A percentile compares a stretch with the other conserved stretches of the same genome.
Evolutionary conservation across 2,888 invertebrate genomes (phyloP).

Genomic region (Hofmannophila pseudospretella): DNA sequence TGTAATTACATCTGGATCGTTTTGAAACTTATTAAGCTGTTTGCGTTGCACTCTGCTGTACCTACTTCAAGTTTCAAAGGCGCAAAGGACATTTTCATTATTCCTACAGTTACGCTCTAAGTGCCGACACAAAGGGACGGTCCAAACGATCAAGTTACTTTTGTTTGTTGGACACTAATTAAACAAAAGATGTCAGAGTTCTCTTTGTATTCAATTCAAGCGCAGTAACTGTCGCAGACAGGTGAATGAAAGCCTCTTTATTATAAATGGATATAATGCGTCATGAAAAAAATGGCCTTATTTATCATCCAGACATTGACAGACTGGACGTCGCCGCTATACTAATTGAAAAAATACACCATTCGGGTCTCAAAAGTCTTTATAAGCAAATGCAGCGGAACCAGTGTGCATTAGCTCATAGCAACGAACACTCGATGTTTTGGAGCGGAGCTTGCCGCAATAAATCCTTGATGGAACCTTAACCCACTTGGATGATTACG

Average conservation of each 20-base stretch:
- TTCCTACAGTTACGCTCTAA: slow-evolving; percentile 44
- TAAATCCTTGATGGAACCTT: slow-evolving; percentile 77
- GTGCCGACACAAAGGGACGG: slow-evolving; percentile 54
- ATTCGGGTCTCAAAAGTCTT: slow-evolving; percentile 42
- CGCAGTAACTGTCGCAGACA: too few species aligned
- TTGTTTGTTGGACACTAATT: slow-evolving; percentile 66
- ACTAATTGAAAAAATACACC: slow-evolving; percentile 33
- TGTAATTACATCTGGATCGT: slow-evolving; percentile 72
- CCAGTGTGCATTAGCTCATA: slow-evolving; percentile 69
- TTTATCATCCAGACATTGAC: slow-evolving; percentile 38
- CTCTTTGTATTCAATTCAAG: slow-evolving; percentile 47
- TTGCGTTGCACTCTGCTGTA: slow-evolving; percentile 51
- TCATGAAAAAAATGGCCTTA: slow-evolving; percentile 32
- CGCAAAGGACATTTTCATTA: slow-evolving; percentile 62
- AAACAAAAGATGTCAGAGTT: slow-evolving; percentile 60
- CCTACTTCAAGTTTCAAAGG: slow-evolving; percentile 49
- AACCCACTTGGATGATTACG: slow-evolving; percentile 77
- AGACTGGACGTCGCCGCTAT: slow-evolving; percentile 49
- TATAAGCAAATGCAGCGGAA: slow-evolving; percentile 70
- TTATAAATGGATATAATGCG: slow-evolving; percentile 18
- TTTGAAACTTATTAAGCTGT: slow-evolving; percentile 76
- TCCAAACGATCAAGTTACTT: slow-evolving; percentile 67
- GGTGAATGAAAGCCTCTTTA: slow-evolving; percentile 29
- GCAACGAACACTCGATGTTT: slow-evolving; percentile 67
- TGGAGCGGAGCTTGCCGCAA: slow-evolving; percentile 78